A percentile compares a stretch with the other conserved stretches of the same genome.
phyloP scores from a whole-genome alignment of 2,797 vertebrate species.

The Trachurus trachurus region DNA sequence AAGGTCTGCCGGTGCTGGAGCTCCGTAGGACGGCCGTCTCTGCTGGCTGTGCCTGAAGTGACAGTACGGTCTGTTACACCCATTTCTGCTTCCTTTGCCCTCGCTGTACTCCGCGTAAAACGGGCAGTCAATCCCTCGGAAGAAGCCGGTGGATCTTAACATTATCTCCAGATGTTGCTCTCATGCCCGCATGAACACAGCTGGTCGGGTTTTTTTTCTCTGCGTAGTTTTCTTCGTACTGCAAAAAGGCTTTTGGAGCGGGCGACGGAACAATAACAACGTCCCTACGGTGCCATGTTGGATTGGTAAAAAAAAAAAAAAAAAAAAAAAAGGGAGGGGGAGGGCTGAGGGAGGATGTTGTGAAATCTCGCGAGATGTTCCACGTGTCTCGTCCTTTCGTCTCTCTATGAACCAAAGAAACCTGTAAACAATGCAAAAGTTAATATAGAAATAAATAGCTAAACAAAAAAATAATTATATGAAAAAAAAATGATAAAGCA shows the following conservation, averaged over 20 bases:
- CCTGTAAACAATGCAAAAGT: too few species aligned
- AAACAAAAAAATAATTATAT: too few species aligned
- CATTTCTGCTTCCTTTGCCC: slow-evolving; percentile 72
- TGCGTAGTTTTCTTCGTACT: slow-evolving; percentile 8
- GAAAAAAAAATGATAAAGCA: too few species aligned
- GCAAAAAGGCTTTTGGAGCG: slow-evolving; percentile 21
- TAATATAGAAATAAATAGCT: too few species aligned
- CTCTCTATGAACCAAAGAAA: too few species aligned
- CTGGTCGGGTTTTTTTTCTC: background rate
- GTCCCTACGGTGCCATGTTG: slow-evolving; percentile 85
- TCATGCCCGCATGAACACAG: slow-evolving; percentile 77
- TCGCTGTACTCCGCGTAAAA: slow-evolving; percentile 84
- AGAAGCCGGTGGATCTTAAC: slow-evolving; percentile 95
- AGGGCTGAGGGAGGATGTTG: background rate
- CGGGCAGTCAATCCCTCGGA: slow-evolving; percentile 96
- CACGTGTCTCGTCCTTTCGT: slow-evolving; percentile 3
- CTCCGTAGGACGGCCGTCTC: slow-evolving; percentile 77
- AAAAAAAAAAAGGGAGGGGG: background rate
- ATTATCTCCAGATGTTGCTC: slow-evolving; percentile 80
- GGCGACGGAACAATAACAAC: slow-evolving; percentile 83
- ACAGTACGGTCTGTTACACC: slow-evolving; percentile 95
- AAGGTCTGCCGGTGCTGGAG: slow-evolving; percentile 55
- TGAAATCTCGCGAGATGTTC: slow-evolving; percentile 65
- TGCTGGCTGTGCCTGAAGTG: slow-evolving; percentile 93
- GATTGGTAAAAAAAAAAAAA: slow-evolving; percentile 29